Conservation (phyloP, 2,888 invertebrate species). For the Coleophora flavipennella region DNA sequence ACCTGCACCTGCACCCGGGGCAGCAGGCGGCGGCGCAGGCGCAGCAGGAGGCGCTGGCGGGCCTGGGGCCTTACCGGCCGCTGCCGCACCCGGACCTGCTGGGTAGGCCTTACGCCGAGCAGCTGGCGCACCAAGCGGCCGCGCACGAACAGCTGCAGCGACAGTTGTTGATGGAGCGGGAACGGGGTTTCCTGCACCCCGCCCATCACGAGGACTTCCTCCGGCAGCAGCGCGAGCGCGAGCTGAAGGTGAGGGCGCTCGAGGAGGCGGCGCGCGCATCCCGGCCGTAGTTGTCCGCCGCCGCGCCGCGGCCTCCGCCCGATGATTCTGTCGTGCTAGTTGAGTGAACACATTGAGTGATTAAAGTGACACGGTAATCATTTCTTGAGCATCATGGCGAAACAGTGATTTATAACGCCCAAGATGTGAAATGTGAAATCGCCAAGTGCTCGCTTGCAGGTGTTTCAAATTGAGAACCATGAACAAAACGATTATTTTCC, state of each 20-base stretch:
- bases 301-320: slow-evolving; percentile 14
- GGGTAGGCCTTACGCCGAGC: slow-evolving; percentile 86
- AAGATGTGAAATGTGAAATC: slow-evolving; percentile 17
- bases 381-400: slow-evolving; percentile 1
- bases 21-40: slow-evolving; percentile 76
- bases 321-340: slow-evolving; percentile 25
- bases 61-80: slow-evolving; percentile 74
- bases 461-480: slow-evolving; percentile 21
- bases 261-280: slow-evolving; percentile 86
- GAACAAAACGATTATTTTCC: slow-evolving; percentile 24
- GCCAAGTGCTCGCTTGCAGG: slow-evolving; percentile 26
- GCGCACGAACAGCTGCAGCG: slow-evolving; percentile 91
- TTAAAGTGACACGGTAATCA: too few relatives aligned
- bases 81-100: slow-evolving; percentile 85
- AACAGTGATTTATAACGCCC: too few relatives aligned
- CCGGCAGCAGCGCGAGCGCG: slow-evolving; percentile 87
- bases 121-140: slow-evolving; percentile 83
- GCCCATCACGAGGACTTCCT: slow-evolving; percentile 68
- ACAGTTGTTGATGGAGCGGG: slow-evolving; percentile 87
- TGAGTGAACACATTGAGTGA: slow-evolving; percentile 17
- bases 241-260: slow-evolving; percentile 87
- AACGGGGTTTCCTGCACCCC: slow-evolving; percentile 77
- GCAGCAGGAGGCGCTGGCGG: slow-evolving; percentile 77
- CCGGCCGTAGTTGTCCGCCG: slow-evolving; percentile 42
- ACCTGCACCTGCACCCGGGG: slow-evolving; percentile 85